Evolutionary conservation across 2,888 invertebrate species (phyloP), one percentile per base, ranked within the genome.

Genomic region (Allophyes oxyacanthae): DNA sequence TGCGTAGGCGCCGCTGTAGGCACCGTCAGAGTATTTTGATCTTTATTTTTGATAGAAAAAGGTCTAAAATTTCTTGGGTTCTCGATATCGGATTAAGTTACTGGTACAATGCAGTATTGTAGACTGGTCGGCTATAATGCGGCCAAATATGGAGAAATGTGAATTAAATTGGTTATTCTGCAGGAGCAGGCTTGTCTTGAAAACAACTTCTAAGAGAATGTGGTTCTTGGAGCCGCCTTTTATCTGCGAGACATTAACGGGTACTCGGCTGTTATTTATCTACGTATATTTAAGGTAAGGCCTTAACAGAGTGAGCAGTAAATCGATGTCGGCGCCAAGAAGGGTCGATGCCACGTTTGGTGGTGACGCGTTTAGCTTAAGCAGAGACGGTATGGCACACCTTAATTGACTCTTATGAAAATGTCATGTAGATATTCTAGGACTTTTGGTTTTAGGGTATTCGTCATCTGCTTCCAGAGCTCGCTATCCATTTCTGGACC

Each of bases 141-240:
- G 61, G 58, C 75, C 75, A 77, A 76, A 76, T 77, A 76, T 76
- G 77, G 75, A 67, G 62, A 77, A 69, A 66, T 63, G 64, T 64
- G 69, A 62, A 61, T 77, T 67, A 77, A 69, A 74, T 72, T 66
- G 75, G 70, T 65, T 55, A 66, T 45, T 64, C 56, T 59, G 56
- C 55, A 68, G 60, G 50, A 59, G 45, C 68, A 40, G 41, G 48
- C 55, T 54, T 67, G 69, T 63, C 50, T 68, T 55, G 15, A 46
- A 33, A 51, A 59, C 51, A 36, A 52, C 58, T 60, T 51, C 54
- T 63, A 57, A 45, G 75, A 57, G 52, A 67, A 72, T 72, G 61
- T 52, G 53, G 43, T 61, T 49, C 58, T 56, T 33, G 67, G 48
- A 61, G 52, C 59, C 56, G 59, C 64, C 64, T 75, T 72, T 71